Evolutionary conservation across 2,888 invertebrate genomes (phyloP), one percentile per base, ranked within the genome.

Genomic region (Drosophila neutralis): DNA sequence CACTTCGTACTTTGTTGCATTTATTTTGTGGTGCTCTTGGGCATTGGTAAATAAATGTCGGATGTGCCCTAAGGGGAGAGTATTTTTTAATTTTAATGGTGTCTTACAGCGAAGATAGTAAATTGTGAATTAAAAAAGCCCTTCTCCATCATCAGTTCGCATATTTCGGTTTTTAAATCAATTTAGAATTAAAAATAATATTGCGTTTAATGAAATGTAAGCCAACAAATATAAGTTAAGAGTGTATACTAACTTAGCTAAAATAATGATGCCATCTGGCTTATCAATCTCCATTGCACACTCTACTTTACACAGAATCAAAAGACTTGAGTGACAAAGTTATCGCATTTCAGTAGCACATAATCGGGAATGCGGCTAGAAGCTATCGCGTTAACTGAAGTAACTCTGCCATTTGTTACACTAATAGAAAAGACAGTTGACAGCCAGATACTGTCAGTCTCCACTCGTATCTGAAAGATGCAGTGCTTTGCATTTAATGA

Each of bases 401-500:
- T 29, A 40, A 42, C 59, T 42, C 27, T 24, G 35, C 52, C 67
- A 76, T 76, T 73, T 76, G 56, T 76, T 73, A 68, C 45, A 24
- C 35, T 42, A 51, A 60, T 49, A 51, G 71, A 8, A 54, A 38
- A 58, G 21, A 40, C 21, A 18, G 36, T 27, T 24, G n/a, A 33
- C 38, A 33, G 67, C 5, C 58, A 56, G 29, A 33, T 73, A 51
- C 49, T 45, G 24, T 29, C 29, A 51, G 31, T 49, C 51, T 60
- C n/a, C 18, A 35, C 45, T 45, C n/a, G 56, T 54, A 60, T 78
- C 85, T 74, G 61, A 53, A 40, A 70, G 66, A 42, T 51, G 15
- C 64, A 33, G 59, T 58, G 24, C 52, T 24, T 53, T 68, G 45
- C 56, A 65, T 63, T 78, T 73, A 82, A 84, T 85, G 71, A 42